Conservation (phyloP, 1,140 invertebrate genomes). For the Rhynchophorus ferrugineus region DNA sequence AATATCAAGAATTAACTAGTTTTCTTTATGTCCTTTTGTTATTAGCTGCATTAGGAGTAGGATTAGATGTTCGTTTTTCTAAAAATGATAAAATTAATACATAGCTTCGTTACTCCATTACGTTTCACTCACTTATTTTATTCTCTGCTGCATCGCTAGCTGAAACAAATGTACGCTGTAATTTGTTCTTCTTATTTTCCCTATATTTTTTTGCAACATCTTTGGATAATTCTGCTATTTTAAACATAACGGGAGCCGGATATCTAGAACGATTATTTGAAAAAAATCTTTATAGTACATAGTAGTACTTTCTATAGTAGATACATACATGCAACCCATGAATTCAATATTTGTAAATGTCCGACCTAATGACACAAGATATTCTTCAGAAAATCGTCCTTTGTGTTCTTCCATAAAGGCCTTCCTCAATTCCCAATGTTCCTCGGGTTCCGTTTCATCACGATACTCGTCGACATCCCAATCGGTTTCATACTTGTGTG, state of each 20-base stretch:
- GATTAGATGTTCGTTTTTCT: slow-evolving; percentile 17
- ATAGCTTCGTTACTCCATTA: too few species aligned
- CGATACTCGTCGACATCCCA: slow-evolving; percentile 59
- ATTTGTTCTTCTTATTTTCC: slow-evolving; percentile 48
- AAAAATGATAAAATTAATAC: slow-evolving; percentile 11
- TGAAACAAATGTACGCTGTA: slow-evolving; percentile 56
- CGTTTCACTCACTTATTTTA: slow-evolving; percentile 37
- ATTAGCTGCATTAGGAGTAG: slow-evolving; percentile 4
- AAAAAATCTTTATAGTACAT: not conserved
- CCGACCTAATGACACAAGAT: slow-evolving; percentile 71
- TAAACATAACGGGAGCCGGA: slow-evolving; percentile 67
- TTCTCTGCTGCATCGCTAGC: slow-evolving; percentile 55
- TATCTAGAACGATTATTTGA: slow-evolving; percentile 39
- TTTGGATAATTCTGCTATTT: slow-evolving; percentile 63
- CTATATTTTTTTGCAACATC: slow-evolving; percentile 53
- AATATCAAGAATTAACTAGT: not conserved
- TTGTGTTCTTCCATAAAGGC: slow-evolving; percentile 66
- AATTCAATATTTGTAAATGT: slow-evolving; percentile 77
- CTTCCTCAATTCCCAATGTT: slow-evolving; percentile 72
- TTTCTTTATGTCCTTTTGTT: slow-evolving; percentile 3
- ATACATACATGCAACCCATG: slow-evolving; percentile 65
- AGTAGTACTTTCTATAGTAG: not conserved
- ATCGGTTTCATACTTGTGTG: slow-evolving; percentile 34
- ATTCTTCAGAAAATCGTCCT: slow-evolving; percentile 60
- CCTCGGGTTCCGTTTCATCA: slow-evolving; percentile 64